Evolutionary conservation across 1,140 invertebrate genomes (phyloP), one percentile per base, ranked within the genome.

Genomic region (Aphis gossypii): DNA sequence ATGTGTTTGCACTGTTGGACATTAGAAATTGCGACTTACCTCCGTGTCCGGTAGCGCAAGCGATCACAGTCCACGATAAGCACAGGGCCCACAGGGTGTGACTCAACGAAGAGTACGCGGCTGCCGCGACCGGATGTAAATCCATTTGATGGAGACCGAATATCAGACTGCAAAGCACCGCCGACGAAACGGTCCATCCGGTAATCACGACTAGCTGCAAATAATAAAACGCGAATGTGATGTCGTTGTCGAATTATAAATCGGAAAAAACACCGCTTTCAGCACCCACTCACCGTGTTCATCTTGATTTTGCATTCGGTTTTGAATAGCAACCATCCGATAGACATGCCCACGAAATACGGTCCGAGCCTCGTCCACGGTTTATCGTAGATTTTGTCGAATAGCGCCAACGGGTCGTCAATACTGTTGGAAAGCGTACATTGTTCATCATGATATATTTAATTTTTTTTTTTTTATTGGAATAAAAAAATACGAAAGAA

Each of bases 351-450:
- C 35, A 98, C 96, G 2, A 98, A 95, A 95, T 98, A 98, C 0
- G 97, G 97, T 0, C 97, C 97, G 21, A 98, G 95, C 84, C 97
- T 95, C 0, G 97, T 98, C 97, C 97, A 98, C 21, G 97, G 97
- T 95, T 98, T 98, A 95, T 98, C 97, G 94, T 98, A 98, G 94
- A 98, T 98, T 95, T 98, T 98, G 95, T 98, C 97, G 95, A 98
- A 98, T 21, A 98, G 95, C 0, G 97, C 97, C 94, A 98, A 95
- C 0, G 97, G 97, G 95, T 98, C 97, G 94, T 98, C 97, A 3
- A 96, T 96, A 94, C 97, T 97, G 93, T 20, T 94, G 94, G 20
- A 23, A 82, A 82, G 23, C 5, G 25, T 35, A 46, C 5, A 46
- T 46, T 11, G 46, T 46, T 93, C 9, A 44, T 51, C 35, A 35